These are phyloP conservation scores for Drosophila acutilabella DNA, from an alignment of 2,888 invertebrate species.

Conservation along the genomic window DNA sequence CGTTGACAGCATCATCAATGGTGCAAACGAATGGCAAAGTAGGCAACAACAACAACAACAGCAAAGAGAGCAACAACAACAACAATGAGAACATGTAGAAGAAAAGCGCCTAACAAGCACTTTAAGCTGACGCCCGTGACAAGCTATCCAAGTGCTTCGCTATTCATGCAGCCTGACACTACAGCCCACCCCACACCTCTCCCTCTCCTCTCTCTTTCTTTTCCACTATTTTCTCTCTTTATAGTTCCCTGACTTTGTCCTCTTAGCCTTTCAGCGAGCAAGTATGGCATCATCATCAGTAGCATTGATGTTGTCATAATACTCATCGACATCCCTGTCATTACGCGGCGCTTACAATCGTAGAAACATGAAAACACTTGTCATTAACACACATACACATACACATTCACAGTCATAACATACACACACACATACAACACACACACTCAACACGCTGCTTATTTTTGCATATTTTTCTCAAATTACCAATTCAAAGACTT, in stretches of 20 bases:
- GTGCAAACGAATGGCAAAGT: conserved; percentile 57
- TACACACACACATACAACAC: conserved; percentile 44
- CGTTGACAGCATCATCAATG: conserved; percentile 74
- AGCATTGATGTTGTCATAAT: conserved; percentile 79
- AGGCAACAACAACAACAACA: conserved; percentile 25
- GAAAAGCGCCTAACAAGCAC: conserved; percentile 78
- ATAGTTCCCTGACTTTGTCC: conserved; percentile 11
- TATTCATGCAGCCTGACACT: conserved; percentile 42
- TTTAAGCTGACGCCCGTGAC: conserved; percentile 64
- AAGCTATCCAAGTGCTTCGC: conserved; percentile 47
- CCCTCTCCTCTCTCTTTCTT: neutral
- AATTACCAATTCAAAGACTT: too few relatives aligned
- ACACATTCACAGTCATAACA: conserved; percentile 16
- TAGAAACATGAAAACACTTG: conserved; percentile 75
- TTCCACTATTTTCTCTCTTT: conserved; percentile 1
- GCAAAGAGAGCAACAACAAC: conserved; percentile 9
- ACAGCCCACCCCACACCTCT: neutral
- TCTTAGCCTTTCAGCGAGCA: conserved; percentile 29
- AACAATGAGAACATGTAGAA: conserved; percentile 13
- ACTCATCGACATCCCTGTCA: conserved; percentile 80
- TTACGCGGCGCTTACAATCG: conserved; percentile 59
- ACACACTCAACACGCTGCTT: conserved; percentile 11
- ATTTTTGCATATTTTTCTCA: conserved; percentile 30
- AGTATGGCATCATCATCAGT: conserved; percentile 65
- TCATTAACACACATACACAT: conserved; percentile 73